These are phyloP conservation scores for Fopius arisanus DNA, from an alignment of 1,140 invertebrate genomes.

Conservation along the genomic window DNA sequence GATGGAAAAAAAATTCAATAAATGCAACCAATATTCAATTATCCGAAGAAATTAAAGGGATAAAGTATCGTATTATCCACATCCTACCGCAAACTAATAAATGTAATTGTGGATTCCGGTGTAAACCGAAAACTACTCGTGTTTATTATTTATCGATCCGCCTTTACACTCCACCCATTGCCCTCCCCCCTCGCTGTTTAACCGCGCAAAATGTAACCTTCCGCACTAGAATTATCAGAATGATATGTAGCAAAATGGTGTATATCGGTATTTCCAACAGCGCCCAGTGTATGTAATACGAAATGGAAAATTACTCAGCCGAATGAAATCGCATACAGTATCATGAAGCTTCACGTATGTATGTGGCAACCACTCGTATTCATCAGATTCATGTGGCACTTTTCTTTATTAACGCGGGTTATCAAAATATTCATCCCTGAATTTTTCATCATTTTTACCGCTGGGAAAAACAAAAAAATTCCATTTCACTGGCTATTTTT, in stretches of 20 bases:
- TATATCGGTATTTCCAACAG: slow-evolving; percentile 8
- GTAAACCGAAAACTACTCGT: slow-evolving; percentile 17
- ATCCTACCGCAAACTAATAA: slow-evolving; percentile 8
- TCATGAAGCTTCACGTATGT: background rate
- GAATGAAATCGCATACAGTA: slow-evolving; percentile 23
- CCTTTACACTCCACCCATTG: background rate
- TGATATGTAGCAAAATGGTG: slow-evolving; percentile 15
- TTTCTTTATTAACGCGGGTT: background rate
- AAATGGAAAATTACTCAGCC: slow-evolving; percentile 27
- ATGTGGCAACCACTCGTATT: background rate
- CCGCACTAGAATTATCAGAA: slow-evolving; percentile 28
- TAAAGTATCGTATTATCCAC: background rate
- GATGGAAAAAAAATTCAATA: too few relatives aligned
- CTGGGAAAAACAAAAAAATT: too few relatives aligned
- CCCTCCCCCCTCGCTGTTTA: background rate
- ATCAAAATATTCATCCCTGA: background rate
- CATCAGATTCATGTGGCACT: background rate
- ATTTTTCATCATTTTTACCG: too few relatives aligned
- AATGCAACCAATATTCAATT: too few relatives aligned
- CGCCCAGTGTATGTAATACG: background rate
- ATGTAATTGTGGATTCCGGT: background rate
- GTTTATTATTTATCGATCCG: slow-evolving; percentile 32
- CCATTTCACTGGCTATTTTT: too few relatives aligned
- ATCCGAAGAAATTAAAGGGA: background rate
- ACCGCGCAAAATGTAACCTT: slow-evolving; percentile 5